Evolutionary conservation across 2,113 vertebrate genomes (phyloP).

Genomic region (Perca fluviatilis): DNA sequence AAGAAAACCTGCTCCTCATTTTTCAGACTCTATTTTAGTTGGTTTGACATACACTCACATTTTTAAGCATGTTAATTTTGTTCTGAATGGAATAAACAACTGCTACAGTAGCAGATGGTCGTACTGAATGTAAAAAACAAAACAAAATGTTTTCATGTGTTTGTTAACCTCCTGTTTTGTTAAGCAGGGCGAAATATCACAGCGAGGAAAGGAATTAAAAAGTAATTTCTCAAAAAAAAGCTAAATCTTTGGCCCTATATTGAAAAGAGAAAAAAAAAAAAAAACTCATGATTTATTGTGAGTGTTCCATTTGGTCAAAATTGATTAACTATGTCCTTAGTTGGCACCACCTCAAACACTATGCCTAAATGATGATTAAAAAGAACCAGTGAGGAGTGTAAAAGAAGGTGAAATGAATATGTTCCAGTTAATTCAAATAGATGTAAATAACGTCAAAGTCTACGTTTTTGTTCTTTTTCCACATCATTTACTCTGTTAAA

Average conservation of each 20-base stretch:
- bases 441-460: constrained; percentile 78
- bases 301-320: constrained; percentile 49
- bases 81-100: constrained; percentile 8
- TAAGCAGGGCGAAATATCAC: constrained; percentile 29
- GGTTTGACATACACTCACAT: constrained; percentile 31
- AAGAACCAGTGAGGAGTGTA: constrained; percentile 55
- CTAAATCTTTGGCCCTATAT: constrained; percentile 40
- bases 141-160: neutral
- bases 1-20: constrained; percentile 40
- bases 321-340: constrained; percentile 75
- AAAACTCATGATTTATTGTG: constrained; percentile 66
- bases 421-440: constrained; percentile 76
- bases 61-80: constrained; percentile 32
- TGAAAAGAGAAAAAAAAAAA: constrained; percentile 3
- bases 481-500: constrained; percentile 73
- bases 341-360: constrained; percentile 61
- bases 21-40: constrained; percentile 33
- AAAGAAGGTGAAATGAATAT: constrained; percentile 80
- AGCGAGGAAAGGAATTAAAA: constrained; percentile 62
- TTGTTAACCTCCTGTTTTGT: constrained; percentile 43
- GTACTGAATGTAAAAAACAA: constrained; percentile 18
- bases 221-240: constrained; percentile 63
- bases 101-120: constrained; percentile 37
- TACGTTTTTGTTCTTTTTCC: constrained; percentile 70
- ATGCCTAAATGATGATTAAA: constrained; percentile 74